These are phyloP conservation scores for Myotis myotis DNA, from an alignment of 2,797 vertebrate species.

Conservation along the genomic window DNA sequence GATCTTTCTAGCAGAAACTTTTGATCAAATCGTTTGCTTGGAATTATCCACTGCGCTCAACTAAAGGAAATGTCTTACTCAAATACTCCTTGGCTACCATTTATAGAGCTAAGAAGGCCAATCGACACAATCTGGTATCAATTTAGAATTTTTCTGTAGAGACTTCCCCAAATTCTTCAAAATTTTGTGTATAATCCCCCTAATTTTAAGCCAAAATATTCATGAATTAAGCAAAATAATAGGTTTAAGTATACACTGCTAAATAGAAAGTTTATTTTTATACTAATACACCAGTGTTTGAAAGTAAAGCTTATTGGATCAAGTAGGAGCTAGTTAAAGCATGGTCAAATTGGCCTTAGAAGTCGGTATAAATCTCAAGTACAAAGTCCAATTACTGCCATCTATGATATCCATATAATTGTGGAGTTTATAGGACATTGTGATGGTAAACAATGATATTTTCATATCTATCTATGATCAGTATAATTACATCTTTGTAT, in stretches of 20 bases:
- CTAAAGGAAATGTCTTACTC: not conserved
- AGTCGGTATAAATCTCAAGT: not conserved
- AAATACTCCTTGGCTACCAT: not conserved
- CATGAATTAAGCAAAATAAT: not conserved
- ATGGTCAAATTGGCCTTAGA: not conserved
- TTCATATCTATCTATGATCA: not conserved
- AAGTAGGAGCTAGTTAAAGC: not conserved
- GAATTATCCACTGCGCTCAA: not conserved
- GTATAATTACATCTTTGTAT: not conserved
- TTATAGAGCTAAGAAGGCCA: not conserved
- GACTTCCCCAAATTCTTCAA: not conserved
- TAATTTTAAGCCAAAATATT: not conserved
- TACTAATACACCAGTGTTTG: not conserved
- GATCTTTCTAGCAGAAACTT: slow-evolving; percentile 53
- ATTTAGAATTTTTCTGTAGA: not conserved
- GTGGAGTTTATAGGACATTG: not conserved
- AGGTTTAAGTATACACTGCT: not conserved
- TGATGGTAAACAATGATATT: not conserved
- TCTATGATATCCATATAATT: not conserved
- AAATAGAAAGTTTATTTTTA: not conserved
- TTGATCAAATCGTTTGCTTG: slow-evolving; percentile 51
- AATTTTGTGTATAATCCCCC: not conserved
- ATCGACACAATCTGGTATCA: not conserved
- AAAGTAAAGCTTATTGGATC: not conserved
- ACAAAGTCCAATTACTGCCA: not conserved